Conservation (phyloP, 2,797 vertebrate species). For the Botia kubotai region DNA sequence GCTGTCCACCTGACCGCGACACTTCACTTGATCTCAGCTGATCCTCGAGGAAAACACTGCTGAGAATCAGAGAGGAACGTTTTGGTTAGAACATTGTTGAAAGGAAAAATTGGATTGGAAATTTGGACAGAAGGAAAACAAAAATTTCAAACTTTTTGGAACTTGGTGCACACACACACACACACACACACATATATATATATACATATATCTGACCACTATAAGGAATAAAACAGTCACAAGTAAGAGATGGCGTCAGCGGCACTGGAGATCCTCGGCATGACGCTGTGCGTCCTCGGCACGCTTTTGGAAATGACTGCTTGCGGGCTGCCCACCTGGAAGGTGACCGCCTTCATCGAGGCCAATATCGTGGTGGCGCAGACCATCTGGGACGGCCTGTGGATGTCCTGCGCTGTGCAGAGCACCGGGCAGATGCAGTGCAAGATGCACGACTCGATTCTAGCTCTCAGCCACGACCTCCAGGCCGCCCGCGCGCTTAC, state of each 20-base stretch:
- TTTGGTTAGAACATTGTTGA: background rate
- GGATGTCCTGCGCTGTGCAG: conserved; percentile 96
- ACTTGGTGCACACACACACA: conserved; percentile 34
- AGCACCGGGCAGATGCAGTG: conserved; percentile 97
- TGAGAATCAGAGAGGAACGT: background rate
- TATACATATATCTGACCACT: background rate
- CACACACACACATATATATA: no score
- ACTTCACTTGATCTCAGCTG: background rate
- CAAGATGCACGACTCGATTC: conserved; percentile 92
- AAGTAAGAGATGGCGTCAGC: conserved; percentile 86
- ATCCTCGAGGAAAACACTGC: background rate
- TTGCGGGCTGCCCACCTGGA: conserved; percentile 95
- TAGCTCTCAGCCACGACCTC: conserved; percentile 86
- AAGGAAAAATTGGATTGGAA: background rate
- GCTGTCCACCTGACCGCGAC: conserved; percentile 32
- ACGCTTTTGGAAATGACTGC: conserved; percentile 92
- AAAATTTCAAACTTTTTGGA: background rate
- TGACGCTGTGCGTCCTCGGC: conserved; percentile 88
- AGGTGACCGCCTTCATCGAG: conserved; percentile 93
- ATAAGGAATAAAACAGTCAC: conserved; percentile 3
- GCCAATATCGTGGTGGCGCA: conserved; percentile 94
- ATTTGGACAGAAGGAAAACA: background rate
- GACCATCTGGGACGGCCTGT: conserved; percentile 93
- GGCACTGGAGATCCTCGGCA: conserved; percentile 89
- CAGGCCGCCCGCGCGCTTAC: conserved; percentile 90